Evolutionary conservation across 2,113 vertebrate species (phyloP).

Genomic region (Ammodytes marinus): DNA sequence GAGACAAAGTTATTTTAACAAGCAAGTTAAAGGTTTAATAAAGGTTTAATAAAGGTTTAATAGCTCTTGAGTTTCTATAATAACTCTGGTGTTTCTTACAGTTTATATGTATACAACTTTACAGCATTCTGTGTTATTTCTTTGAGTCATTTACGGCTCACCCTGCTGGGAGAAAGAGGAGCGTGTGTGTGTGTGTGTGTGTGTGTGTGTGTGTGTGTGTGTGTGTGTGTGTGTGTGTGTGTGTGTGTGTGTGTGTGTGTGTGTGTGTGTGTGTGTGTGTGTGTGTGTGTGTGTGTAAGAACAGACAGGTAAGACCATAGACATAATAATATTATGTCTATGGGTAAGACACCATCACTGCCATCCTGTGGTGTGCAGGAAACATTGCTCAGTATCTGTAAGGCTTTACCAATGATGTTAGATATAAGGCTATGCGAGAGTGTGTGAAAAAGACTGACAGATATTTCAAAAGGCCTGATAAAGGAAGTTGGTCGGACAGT

Average conservation of each 20-base stretch:
- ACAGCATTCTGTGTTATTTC: not conserved
- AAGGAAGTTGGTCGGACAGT: not conserved
- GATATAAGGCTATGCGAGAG: not conserved
- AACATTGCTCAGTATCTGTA: conserved; percentile 1
- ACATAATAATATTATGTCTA: too few species aligned
- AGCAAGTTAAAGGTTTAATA: conserved; percentile 7
- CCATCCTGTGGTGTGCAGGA: conserved; percentile 62
- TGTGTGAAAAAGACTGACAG: not conserved
- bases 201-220: not conserved
- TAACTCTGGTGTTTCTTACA: not conserved
- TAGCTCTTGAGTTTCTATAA: not conserved
- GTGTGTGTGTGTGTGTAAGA: not conserved
- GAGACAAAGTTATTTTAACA: not conserved
- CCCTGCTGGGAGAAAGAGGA: not conserved
- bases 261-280: not conserved
- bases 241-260: not conserved
- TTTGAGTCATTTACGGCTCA: not conserved
- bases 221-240: not conserved
- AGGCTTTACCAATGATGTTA: not conserved
- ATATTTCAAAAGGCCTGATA: not conserved
- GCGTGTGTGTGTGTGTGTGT: conserved; percentile 5
- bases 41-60: conserved; percentile 7
- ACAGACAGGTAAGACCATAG: conserved; percentile 31
- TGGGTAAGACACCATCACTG: conserved; percentile 38
- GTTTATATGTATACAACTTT: not conserved